Conservation (phyloP, 1,140 invertebrate species). For the Drosophila kepulauana region DNA sequence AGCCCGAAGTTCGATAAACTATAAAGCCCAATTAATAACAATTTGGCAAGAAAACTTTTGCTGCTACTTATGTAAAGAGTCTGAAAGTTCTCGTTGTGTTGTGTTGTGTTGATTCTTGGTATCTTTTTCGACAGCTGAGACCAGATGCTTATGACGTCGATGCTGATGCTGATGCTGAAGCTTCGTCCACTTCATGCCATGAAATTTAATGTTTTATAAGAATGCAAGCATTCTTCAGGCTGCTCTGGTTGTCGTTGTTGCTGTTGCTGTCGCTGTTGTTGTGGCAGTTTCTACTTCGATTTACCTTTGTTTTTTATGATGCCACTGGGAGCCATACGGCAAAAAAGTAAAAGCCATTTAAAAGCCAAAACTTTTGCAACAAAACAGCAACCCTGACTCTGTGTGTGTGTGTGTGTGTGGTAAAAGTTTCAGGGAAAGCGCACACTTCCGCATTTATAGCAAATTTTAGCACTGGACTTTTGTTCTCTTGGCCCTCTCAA, state of each 20-base stretch:
- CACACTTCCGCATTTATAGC: constrained; percentile 74
- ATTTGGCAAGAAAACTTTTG: constrained; percentile 70
- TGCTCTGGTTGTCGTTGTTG: background rate
- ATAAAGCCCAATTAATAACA: constrained; percentile 82
- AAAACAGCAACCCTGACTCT: constrained; percentile 29
- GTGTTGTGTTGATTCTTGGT: background rate
- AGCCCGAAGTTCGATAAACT: constrained; percentile 63
- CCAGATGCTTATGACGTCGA: constrained; percentile 9
- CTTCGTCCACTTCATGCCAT: constrained; percentile 39
- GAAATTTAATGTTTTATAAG: constrained; percentile 67
- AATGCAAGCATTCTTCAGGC: constrained; percentile 20
- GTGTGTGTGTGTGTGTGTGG: constrained; percentile 31
- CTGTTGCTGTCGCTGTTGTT: constrained; percentile 37
- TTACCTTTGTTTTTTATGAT: constrained; percentile 81
- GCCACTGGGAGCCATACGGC: constrained; percentile 79
- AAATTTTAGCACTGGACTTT: constrained; percentile 66
- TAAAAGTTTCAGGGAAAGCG: constrained; percentile 61
- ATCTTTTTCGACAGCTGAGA: constrained; percentile 37
- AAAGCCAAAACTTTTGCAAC: constrained; percentile 77
- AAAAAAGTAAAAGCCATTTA: constrained; percentile 83
- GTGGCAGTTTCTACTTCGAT: constrained; percentile 69
- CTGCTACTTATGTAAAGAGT: constrained; percentile 53
- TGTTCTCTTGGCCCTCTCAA: constrained; percentile 53
- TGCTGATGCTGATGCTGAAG: too few relatives aligned
- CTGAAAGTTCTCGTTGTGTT: background rate